Base-by-base conservation (phyloP, 2,888 invertebrate genomes). In the Thelaira solivaga region DNA sequence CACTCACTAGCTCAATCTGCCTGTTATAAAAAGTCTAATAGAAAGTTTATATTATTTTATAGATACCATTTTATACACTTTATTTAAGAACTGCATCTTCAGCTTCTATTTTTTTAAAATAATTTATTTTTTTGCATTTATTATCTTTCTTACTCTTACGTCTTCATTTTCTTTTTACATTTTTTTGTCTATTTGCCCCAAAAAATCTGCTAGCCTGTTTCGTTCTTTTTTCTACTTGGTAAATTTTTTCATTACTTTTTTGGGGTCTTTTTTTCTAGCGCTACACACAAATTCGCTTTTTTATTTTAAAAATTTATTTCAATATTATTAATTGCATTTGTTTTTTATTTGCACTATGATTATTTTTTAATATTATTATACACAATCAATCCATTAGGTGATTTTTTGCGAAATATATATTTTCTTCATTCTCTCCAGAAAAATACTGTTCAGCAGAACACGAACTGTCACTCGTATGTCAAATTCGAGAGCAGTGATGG, bases 391-490 rank as follows among this genome's bases (percentile, higher is more conserved):
- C 29, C 49, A 57, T 62, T 43, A 11, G 24, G 1, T 47, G 47
- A 36, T 49, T 45, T 68, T 67, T 73, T 64, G 59, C 64, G 57
- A 41, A 75, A 47, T 53, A 49, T 45, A 71, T 76, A n/a, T 75
- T 68, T 72, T 76, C 64, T 53, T 68, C 29, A 51, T 34, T 59
- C 67, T 47, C 61, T 74, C 53, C 74, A 65, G 62, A 78, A 73
- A 78, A 80, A 80, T 47, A 67, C 68, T 53, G 71, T 71, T 76
- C 76, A 76, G 64, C 71, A 67, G 64, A 74, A 71, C 69, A 74
- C 80, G 76, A 80, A 76, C 76, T 80, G 80, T 81, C 81, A 81
- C 64, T 78, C 74, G 78, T 65, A 74, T 78, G 77, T 78, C 77
- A 78, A 69, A 76, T 64, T n/a, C n/a, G n/a, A n/a, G n/a, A n/a